Evolutionary conservation across 2,888 invertebrate species (phyloP), one percentile per base, ranked within the genome.

Genomic region (Drosophila paramelanica): DNA sequence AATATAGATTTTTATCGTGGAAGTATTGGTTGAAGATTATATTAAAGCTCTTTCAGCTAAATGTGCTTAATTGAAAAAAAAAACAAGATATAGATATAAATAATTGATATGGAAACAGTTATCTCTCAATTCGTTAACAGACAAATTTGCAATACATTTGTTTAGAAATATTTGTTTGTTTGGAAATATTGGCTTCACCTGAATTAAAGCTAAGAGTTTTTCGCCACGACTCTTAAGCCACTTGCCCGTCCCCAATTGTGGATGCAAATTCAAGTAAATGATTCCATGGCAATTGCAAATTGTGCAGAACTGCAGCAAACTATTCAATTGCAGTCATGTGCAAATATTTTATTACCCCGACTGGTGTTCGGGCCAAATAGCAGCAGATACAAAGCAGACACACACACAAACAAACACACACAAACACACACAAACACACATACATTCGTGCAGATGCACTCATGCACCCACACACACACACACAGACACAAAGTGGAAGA

Each of bases 291-390:
- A 68, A 81, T 81, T 66, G 75, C 61, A 71, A 86, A 87, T 87
- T 85, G 74, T 85, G 81, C 88, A 88, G 64, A 81, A 74, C 69
- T 73, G 77, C 81, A 73, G 85, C 67, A 66, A 87, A 81, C 86
- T 83, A 86, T 88, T 88, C 88, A 86, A 70, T 79, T 81, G 72
- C 88, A 88, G 50, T 88, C 83, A 86, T 86, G 85, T 83, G 88
- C 81, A 74, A 83, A 88, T 79, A 83, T 88, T 83, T 79, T 79
- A 88, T 88, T 69, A 66, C 69, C 73, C 69, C 46, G 69, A 53
- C 55, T 60, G 76, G 17, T 46, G 45, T 38, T 23, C 62, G 51
- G 62, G 56, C 59, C 46, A 60, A 71, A 59, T 31, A 42, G 50
- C 46, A 59, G 52, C 31, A 59, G 41, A 41, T 27, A 61, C 33